Percentiles rank a stretch among this genome's conserved stretches.
Conservation (phyloP, 2,888 invertebrate genomes). For the Elmis aenea region DNA sequence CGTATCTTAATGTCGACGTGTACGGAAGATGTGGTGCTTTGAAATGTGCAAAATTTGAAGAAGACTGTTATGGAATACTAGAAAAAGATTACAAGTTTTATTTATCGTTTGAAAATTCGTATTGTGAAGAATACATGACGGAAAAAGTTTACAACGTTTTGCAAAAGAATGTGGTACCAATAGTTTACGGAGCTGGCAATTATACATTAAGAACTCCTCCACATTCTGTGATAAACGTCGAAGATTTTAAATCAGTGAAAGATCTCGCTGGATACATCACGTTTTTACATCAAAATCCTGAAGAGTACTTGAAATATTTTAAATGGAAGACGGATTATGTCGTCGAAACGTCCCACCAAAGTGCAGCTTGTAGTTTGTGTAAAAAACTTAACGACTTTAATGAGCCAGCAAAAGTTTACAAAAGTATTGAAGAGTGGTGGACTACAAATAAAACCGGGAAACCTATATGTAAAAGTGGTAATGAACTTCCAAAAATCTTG, state of each 20-base stretch:
- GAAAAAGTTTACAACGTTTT: conserved; percentile 56
- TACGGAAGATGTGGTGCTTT: conserved; percentile 57
- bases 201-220: conserved; percentile 53
- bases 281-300: conserved; percentile 48
- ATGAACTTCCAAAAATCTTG: too few relatives aligned
- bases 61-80: conserved; percentile 44
- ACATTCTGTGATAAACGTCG: conserved; percentile 53
- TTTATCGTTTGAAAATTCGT: conserved; percentile 65
- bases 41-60: conserved; percentile 31
- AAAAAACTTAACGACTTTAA: conserved; percentile 29
- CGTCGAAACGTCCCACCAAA: conserved; percentile 17
- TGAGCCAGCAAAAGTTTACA: conserved; percentile 23
- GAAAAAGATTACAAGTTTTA: conserved; percentile 65
- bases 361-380: conserved; percentile 31
- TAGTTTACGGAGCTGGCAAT: conserved; percentile 61
- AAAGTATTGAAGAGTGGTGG: conserved; percentile 28
- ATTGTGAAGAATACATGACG: conserved; percentile 61
- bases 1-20: conserved; percentile 56
- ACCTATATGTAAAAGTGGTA: too few relatives aligned
- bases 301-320: conserved; percentile 54
- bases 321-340: conserved; percentile 49
- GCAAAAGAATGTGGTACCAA: conserved; percentile 58
- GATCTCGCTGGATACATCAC: conserved; percentile 51
- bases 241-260: conserved; percentile 50
- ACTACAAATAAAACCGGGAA: too few relatives aligned